Evolutionary conservation across 2,113 vertebrate genomes (phyloP), one percentile per base, ranked within the genome.

Genomic region (Brachypteracias leptosomus): DNA sequence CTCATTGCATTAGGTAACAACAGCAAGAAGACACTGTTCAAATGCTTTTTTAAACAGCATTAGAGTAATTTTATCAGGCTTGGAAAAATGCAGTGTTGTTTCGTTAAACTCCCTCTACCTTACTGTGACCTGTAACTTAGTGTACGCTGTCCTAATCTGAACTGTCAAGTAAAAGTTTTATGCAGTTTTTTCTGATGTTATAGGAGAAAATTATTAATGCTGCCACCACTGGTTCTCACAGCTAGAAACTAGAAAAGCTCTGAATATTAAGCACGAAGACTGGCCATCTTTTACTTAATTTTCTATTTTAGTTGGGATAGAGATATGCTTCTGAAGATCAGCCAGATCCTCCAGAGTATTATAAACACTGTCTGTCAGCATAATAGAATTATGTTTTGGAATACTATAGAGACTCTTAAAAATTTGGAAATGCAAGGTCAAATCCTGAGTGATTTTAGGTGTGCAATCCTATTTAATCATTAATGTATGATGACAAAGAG

Each of bases 341-440:
- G 59, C 67, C 61, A 51, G 52, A 35, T 65, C 57, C 90, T 93
- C 66, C 11, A 38, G 85, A 88, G 68, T 67, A 47, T 95, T 95
- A 57, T 85, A 94, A 95, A 74, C 29, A 47, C 88, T 95, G 92
- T 75, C 93, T 95, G 78, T 72, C 82, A 91, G 87, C 58, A 81
- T 96, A 88, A 95, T 94, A 88, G 55, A 77, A 63, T 97, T 95
- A 96, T 85, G 59, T 67, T 74, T 84, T 81, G 47, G 63, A 88
- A 80, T 77, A 57, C 93, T 95, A 3, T 8, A 33, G 95, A 95
- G 90, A 94, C 71, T 96, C 85, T 68, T 95, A 90, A 97, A 91
- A 94, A 86, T 93, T 85, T 59, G 5, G 78, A 96, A 96, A 93
- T 1, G 6, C 89, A 95, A 97, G 95, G 96, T 97, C 95, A 97